Conservation (phyloP, 2,888 invertebrate species). For the Protophormia terraenovae region DNA sequence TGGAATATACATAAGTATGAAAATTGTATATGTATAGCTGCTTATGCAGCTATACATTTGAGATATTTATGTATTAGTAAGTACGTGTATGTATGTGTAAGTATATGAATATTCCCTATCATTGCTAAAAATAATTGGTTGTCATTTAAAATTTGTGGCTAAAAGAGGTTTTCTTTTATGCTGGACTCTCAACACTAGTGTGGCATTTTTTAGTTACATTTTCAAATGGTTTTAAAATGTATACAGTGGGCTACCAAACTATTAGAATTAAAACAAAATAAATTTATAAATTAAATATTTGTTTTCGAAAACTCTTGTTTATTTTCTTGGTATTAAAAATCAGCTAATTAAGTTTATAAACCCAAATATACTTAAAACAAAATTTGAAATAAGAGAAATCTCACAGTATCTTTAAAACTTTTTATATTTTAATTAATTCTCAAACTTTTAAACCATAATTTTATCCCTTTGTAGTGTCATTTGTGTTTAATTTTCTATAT, state of each 20-base stretch:
- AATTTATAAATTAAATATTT: too few species aligned
- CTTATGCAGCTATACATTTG: background rate
- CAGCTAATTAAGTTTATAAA: too few species aligned
- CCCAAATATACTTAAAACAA: too few species aligned
- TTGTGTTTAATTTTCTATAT: too few species aligned
- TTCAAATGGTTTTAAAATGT: slow-evolving; percentile 38
- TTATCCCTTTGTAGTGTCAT: too few species aligned
- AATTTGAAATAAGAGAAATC: too few species aligned
- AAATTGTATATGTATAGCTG: background rate
- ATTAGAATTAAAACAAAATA: too few species aligned
- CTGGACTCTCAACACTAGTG: slow-evolving; percentile 40
- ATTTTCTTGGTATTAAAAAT: too few species aligned
- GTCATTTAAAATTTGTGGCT: slow-evolving; percentile 70
- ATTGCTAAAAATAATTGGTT: slow-evolving; percentile 69
- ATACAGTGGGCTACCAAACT: slow-evolving; percentile 46
- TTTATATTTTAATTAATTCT: too few species aligned
- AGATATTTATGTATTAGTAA: background rate
- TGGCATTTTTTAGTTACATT: slow-evolving; percentile 53
- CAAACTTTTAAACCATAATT: too few species aligned
- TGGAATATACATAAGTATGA: slow-evolving; percentile 23
- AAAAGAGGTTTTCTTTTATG: slow-evolving; percentile 46
- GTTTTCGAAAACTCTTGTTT: too few species aligned
- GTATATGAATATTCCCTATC: slow-evolving; percentile 40
- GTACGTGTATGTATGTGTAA: background rate
- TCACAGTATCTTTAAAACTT: too few species aligned